Base-by-base conservation (phyloP, 1,140 invertebrate species). In the Apocrypta bakeri region DNA sequence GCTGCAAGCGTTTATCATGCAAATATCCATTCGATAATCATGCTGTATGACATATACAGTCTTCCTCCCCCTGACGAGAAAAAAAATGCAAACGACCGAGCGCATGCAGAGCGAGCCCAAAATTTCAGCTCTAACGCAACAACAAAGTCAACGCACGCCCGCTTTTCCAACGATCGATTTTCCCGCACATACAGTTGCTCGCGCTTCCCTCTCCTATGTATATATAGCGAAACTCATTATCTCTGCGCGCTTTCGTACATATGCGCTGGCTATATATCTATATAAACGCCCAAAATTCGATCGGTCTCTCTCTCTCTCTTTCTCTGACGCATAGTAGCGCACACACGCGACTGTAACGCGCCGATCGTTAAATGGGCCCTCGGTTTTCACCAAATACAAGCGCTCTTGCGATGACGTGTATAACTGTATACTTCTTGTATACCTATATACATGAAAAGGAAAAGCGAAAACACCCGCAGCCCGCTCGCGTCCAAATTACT, bases 161-260 rank as follows among this genome's bases (percentile, higher is more conserved):
- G 48, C 48, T 56, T 56, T 56, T 56, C 48, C 48, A 21, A 56
- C 48, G 48, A 56, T 56, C 48, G 48, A 56, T 56, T 56, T 56
- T n/a, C 48, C 48, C 40, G 1, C 11, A 1, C 7, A 7, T 12
- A 14, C 61, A n/a, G 56, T 17, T n/a, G n/a, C 2, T 3, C 56
- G 56, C 56, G n/a, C n/a, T 61, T 61, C 56, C 56, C 64, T 24
- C 56, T 27, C n/a, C n/a, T n/a, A n/a, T n/a, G n/a, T n/a, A n/a
- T 12, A 14, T 14, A 37, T 71, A 37, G 69, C 69, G 69, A 71
- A 71, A 71, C 69, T 71, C 69, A 37, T 71, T 71, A 71, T 71
- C 29, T 71, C 69, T n/a, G 17, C 64, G n/a, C 11, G 64, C 64
- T 29, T 29, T 27, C 27, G 64, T 68, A 68, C 42, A 48, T 37